Evolutionary conservation across 1,140 invertebrate genomes (phyloP).

Genomic region (Halyomorpha halys): DNA sequence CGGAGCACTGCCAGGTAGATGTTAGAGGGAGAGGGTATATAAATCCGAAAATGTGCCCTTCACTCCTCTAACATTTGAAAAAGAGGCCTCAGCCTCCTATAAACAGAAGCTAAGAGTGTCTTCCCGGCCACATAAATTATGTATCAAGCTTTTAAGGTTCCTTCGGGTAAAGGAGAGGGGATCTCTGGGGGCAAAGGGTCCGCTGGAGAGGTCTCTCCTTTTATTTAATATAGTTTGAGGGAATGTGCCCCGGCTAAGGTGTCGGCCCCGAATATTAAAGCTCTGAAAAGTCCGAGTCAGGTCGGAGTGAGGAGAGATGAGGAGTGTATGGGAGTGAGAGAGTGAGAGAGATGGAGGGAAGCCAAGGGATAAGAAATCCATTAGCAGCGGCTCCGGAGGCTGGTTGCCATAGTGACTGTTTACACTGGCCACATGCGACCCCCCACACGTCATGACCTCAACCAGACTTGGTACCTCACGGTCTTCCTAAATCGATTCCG

Average conservation of each 20-base stretch:
- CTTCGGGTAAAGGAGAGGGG: neutral
- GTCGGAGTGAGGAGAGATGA: no score
- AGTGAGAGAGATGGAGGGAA: no score
- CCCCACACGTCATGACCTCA: no score
- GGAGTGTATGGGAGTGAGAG: no score
- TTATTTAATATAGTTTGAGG: constrained; percentile 15
- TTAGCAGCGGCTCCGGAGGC: no score
- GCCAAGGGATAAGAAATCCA: no score
- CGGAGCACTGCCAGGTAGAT: neutral
- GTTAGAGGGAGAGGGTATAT: neutral
- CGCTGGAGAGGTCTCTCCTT: neutral
- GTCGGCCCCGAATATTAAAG: neutral
- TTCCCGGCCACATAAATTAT: constrained; percentile 25
- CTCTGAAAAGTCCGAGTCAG: no score
- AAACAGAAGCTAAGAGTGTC: constrained; percentile 27
- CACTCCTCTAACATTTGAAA: constrained; percentile 14
- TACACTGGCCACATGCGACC: no score
- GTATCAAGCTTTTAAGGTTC: constrained; percentile 25
- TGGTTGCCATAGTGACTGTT: no score
- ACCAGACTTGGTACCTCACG: no score
- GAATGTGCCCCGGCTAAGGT: neutral
- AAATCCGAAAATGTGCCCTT: constrained; percentile 4
- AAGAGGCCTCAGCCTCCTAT: constrained; percentile 16
- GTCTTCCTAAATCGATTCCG: no score
- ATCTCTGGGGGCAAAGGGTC: neutral